Conservation (phyloP, 2,113 vertebrate genomes). For the Centropus bengalensis region DNA sequence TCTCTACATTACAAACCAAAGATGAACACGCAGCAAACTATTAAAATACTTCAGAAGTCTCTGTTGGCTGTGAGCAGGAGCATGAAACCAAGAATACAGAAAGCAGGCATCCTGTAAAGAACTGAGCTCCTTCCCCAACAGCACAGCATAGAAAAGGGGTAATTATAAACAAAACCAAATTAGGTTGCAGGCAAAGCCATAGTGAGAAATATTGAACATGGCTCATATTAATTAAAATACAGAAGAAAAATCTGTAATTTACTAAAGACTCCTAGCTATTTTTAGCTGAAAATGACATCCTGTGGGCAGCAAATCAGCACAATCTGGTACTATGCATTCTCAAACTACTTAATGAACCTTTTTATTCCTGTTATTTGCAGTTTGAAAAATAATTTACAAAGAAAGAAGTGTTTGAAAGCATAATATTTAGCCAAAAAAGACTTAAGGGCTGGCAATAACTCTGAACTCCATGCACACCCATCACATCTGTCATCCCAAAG, state of each 20-base stretch:
- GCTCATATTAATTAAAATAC: not conserved
- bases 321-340: not conserved
- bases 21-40: not conserved
- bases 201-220: not conserved
- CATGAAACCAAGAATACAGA: not conserved
- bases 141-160: not conserved
- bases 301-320: not conserved
- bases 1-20: not conserved
- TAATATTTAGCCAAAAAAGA: not conserved
- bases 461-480: not conserved
- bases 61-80: not conserved
- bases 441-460: not conserved
- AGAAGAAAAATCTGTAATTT: not conserved
- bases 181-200: not conserved
- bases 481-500: not conserved
- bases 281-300: slow-evolving; percentile 7
- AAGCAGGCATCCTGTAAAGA: not conserved
- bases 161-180: not conserved
- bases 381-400: not conserved
- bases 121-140: not conserved
- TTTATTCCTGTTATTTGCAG: not conserved
- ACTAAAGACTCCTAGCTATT: not conserved
- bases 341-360: not conserved
- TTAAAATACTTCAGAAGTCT: not conserved
- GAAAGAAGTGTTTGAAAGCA: not conserved